Percentiles rank a stretch among this genome's conserved stretches.
phyloP scores from a whole-genome alignment of 2,113 vertebrate genomes.

The Passer montanus region DNA sequence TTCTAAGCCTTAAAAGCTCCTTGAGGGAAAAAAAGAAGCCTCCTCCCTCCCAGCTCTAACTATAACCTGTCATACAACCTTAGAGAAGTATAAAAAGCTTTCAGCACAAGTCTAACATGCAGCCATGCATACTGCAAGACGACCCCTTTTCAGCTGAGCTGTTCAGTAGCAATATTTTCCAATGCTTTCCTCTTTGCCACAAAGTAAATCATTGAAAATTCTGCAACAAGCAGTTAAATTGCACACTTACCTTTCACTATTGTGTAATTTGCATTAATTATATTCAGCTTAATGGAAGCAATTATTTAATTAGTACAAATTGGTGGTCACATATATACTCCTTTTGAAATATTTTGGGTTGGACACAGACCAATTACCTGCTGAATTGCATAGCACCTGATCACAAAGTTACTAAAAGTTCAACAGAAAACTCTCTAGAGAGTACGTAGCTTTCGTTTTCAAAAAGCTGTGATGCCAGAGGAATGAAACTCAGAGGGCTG shows the following conservation, averaged over 20 bases:
- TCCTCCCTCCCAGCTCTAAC: neutral
- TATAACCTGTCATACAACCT: neutral
- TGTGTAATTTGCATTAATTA: slow-evolving; percentile 20
- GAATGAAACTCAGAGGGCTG: neutral
- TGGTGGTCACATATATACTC: neutral
- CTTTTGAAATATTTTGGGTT: neutral
- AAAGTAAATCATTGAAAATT: neutral
- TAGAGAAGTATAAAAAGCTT: neutral
- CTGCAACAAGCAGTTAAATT: neutral
- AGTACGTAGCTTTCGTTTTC: neutral
- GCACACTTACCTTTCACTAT: neutral
- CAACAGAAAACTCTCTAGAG: neutral
- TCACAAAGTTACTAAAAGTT: neutral
- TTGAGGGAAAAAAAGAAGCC: neutral
- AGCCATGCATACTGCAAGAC: neutral
- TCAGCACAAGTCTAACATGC: neutral
- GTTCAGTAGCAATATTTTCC: neutral
- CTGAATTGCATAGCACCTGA: neutral
- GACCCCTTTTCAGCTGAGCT: neutral
- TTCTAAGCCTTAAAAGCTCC: neutral
- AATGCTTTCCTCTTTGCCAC: neutral
- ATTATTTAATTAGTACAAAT: slow-evolving; percentile 35
- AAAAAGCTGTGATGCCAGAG: neutral
- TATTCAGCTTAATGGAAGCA: neutral
- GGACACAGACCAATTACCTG: neutral